Evolutionary conservation across 2,113 vertebrate species (phyloP).

Genomic region (Syrrhaptes paradoxus): DNA sequence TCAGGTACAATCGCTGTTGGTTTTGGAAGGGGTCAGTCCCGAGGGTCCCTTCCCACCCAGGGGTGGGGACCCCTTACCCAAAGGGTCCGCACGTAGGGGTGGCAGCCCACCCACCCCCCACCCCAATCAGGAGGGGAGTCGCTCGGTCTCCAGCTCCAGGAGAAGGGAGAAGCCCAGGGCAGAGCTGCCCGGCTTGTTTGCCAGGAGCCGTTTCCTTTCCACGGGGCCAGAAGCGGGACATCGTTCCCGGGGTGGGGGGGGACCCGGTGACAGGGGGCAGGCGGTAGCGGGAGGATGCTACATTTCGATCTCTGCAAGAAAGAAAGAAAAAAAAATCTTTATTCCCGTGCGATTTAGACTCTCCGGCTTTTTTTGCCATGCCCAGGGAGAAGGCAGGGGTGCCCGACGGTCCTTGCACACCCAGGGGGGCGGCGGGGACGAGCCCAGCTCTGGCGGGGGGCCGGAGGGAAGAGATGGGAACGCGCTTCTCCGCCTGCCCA

Average conservation of each 20-base stretch:
- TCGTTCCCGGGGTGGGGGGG: not conserved
- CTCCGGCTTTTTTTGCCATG: not conserved
- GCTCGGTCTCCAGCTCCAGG: too few species aligned
- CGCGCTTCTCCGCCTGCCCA: not conserved
- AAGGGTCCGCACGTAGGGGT: rapidly evolving
- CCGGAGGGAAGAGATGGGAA: not conserved
- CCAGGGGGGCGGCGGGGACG: not conserved
- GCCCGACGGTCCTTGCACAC: too few species aligned
- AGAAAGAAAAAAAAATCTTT: not conserved
- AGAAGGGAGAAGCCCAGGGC: not conserved
- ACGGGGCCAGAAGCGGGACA: not conserved
- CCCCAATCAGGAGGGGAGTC: not conserved
- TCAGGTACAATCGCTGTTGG: not conserved
- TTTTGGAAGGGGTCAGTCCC: not conserved
- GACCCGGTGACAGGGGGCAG: not conserved
- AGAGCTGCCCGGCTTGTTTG: not conserved
- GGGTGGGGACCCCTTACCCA: not conserved
- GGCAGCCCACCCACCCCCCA: not conserved
- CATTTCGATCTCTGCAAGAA: not conserved
- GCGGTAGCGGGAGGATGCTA: not conserved
- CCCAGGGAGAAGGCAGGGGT: not conserved
- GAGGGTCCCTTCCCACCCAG: not conserved
- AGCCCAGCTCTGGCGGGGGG: not conserved
- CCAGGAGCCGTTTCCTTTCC: not conserved
- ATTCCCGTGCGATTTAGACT: not conserved